Evolutionary conservation across 2,113 vertebrate species (phyloP), one percentile per base, ranked within the genome.

Genomic region (Paedocypris sp.): DNA sequence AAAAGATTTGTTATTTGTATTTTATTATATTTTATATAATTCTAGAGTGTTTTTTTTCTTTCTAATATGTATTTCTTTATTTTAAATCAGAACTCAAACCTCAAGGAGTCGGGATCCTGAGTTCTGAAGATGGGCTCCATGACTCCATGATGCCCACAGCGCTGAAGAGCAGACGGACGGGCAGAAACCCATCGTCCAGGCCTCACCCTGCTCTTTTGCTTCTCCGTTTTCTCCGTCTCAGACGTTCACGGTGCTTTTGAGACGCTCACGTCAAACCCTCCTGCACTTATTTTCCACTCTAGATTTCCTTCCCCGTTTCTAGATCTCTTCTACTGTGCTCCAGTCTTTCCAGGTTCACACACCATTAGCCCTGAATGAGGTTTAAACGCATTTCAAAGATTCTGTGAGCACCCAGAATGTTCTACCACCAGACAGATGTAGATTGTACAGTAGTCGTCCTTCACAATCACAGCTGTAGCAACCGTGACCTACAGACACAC

Each of bases 41-140:
- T n/a, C n/a, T n/a, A n/a, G n/a, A n/a, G n/a, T n/a, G n/a, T n/a
- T n/a, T n/a, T n/a, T 39, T 2, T 35, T 7, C 32, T n/a, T 28
- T 25, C 33, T 38, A 28, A 25, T 46, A 2, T 53, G 11, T n/a
- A 3, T 43, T 10, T 26, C 26, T 39, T 26, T 4, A 12, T 33
- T 16, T 12, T 12, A 3, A 10, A 20, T n/a, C 39, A 58, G 54
- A 58, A 31, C 6, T 22, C n/a, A 13, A 31, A 13, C 16, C 22
- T 64, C 8, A 25, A 19, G 39, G 28, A 49, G 25, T 29, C 50
- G 48, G 35, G 54, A 58, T 52, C 58, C 56, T 33, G 48, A 68
- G 62, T 26, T 61, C 61, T 41, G 62, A 68, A 72, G 66, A 62
- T 39, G 62, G 47, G 38, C 22, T 20, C 3, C 10, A 23, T 46